Evolutionary conservation across 2,113 vertebrate genomes (phyloP).

Genomic region (Anarrhichthys ocellatus): DNA sequence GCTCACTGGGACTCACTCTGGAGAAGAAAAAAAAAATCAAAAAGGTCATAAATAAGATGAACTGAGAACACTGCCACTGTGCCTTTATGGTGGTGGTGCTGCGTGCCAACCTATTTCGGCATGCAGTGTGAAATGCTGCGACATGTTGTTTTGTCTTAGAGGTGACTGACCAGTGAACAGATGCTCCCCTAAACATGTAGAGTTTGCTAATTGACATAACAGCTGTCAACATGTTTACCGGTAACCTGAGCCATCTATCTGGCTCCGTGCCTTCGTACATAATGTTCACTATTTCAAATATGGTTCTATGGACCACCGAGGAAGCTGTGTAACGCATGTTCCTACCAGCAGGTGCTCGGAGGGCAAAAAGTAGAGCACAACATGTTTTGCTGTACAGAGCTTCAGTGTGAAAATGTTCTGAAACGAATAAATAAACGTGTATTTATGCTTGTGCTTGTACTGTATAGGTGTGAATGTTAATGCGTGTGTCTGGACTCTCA

Average conservation of each 20-base stretch:
- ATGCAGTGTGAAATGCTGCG: neutral
- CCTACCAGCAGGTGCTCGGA: slow-evolving; percentile 8
- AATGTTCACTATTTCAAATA: slow-evolving; percentile 42
- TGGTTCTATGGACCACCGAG: neutral
- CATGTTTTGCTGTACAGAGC: neutral
- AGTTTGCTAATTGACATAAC: slow-evolving; percentile 26
- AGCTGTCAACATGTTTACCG: slow-evolving; percentile 43
- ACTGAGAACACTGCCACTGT: neutral
- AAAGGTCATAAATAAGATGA: neutral
- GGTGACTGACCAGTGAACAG: slow-evolving; percentile 41
- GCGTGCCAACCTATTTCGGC: neutral
- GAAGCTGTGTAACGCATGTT: slow-evolving; percentile 19
- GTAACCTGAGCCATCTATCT: slow-evolving; percentile 31
- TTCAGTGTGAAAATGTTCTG: neutral
- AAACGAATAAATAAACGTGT: neutral
- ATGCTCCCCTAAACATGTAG: slow-evolving; percentile 28
- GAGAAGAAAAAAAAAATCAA: neutral
- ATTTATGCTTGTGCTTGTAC: neutral
- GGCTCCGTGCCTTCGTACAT: slow-evolving; percentile 7
- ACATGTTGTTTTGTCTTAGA: slow-evolving; percentile 38
- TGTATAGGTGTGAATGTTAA: neutral
- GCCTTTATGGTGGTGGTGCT: too few relatives aligned
- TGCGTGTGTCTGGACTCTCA: slow-evolving; percentile 43
- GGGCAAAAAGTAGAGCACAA: too few relatives aligned
- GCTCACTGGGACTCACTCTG: slow-evolving; percentile 63